These are phyloP conservation scores for Paramormyrops hopkinsi DNA, from an alignment of 2,797 vertebrate species.

Conservation along the genomic window DNA sequence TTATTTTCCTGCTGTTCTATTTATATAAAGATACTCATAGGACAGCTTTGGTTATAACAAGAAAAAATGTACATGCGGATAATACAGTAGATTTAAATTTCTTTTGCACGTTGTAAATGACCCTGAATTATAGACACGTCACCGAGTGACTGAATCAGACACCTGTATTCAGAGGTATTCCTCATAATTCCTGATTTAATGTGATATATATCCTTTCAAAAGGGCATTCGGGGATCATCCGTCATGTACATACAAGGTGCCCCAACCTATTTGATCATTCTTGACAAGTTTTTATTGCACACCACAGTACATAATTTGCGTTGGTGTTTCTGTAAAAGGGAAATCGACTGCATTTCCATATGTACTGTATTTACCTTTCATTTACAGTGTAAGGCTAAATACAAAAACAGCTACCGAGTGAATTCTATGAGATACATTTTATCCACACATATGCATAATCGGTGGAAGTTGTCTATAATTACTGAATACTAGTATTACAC, in stretches of 20 bases:
- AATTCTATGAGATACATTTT: background rate
- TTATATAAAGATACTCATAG: background rate
- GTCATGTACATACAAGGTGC: constrained; percentile 59
- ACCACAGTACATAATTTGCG: constrained; percentile 36
- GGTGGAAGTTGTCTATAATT: background rate
- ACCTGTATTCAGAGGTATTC: constrained; percentile 55
- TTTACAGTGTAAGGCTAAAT: background rate
- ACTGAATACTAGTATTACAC: background rate
- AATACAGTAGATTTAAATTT: background rate
- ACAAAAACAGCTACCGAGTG: background rate
- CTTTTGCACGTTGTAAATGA: constrained; percentile 18
- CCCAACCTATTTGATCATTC: constrained; percentile 55
- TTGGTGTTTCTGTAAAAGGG: background rate
- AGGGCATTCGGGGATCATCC: constrained; percentile 60
- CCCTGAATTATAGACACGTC: constrained; percentile 38
- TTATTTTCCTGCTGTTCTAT: background rate
- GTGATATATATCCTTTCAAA: constrained; percentile 70
- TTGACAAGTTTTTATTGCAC: constrained; percentile 47
- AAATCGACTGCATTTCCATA: background rate
- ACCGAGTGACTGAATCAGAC: constrained; percentile 58
- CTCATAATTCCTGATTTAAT: constrained; percentile 69
- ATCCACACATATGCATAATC: background rate
- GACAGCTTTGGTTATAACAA: background rate
- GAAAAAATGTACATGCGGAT: background rate
- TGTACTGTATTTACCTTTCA: background rate